Percentiles rank a stretch among this genome's conserved stretches.
Evolutionary conservation across 2,888 invertebrate species (phyloP).

Genomic region (Amphipoea lucens): DNA sequence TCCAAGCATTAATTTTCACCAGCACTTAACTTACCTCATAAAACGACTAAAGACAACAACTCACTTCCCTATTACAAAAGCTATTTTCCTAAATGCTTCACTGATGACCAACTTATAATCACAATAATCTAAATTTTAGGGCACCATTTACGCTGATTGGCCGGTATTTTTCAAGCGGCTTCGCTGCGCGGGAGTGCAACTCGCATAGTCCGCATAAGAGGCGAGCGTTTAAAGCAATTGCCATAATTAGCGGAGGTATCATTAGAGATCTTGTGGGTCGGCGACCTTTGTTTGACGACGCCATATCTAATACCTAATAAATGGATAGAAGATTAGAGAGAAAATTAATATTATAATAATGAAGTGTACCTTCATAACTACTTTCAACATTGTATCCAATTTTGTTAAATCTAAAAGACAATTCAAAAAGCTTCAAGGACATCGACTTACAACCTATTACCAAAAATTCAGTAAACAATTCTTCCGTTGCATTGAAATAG

Average conservation of each 20-base stretch:
- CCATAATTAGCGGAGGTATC: constrained; percentile 66
- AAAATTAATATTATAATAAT: not conserved
- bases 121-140: constrained; percentile 64
- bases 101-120: constrained; percentile 37
- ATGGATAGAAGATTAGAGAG: not conserved
- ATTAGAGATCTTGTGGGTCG: constrained; percentile 61
- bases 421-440: not conserved
- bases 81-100: constrained; percentile 21
- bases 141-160: constrained; percentile 53
- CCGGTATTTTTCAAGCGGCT: constrained; percentile 54
- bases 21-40: constrained; percentile 19
- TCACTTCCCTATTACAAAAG: not conserved
- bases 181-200: constrained; percentile 42
- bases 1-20: not conserved
- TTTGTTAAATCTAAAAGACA: not conserved
- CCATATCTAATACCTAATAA: constrained; percentile 36
- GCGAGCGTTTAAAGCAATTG: constrained; percentile 66
- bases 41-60: not conserved
- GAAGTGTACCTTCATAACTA: not conserved
- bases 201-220: constrained; percentile 64
- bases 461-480: too few relatives aligned
- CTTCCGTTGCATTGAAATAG: too few relatives aligned
- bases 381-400: not conserved
- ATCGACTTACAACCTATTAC: too few relatives aligned
- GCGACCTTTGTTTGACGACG: constrained; percentile 41